Base-by-base conservation (phyloP, 2,797 vertebrate species). In the Pipistrellus kuhlii region DNA sequence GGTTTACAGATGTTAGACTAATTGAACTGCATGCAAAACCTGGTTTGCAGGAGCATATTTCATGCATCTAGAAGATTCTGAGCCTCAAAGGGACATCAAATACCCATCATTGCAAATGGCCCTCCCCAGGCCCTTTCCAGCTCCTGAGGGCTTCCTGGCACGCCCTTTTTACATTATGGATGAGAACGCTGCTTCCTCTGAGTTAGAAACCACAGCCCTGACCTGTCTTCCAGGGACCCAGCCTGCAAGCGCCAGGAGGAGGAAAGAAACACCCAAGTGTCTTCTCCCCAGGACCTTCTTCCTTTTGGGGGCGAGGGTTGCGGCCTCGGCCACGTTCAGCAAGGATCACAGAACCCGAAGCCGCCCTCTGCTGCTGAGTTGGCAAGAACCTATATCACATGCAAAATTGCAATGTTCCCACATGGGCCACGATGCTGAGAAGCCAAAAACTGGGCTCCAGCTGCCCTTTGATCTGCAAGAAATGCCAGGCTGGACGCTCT, bases 391-490 rank as follows among this genome's bases (percentile, higher is more conserved):
- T 76, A 2, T 53, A 82, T 87, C 85, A 83, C 71, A 80, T 69
- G 81, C 44, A 85, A 95, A 96, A 95, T 15, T 92, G 94, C 90
- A 92, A 62, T 0, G 53, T 93, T 95, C 92, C 10, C 2, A 76
- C 92, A 83, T 44, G 44, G 87, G 57, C 68, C 59, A 46, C 4
- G 48, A 62, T 27, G 68, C 87, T 35, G 69, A 90, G 91, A 88
- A 89, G 91, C 95, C 90, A 96, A 81, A 81, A 93, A 80, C 93
- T 95, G 41, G 3, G 77, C 51, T 93, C 87, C 94, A 88, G 64
- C 90, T 95, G 93, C 93, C 97, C 94, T 96, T 95, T 95, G 93
- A 92, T 94, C 92, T 93, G 91, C 82, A 94, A 95, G 85, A 96
- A 95, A 80, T 62, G 92, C 85, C 90, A 95, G 69, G 35, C 95